Evolutionary conservation across 1,140 invertebrate species (phyloP), one percentile per base, ranked within the genome.

Genomic region (Apis dorsata): DNA sequence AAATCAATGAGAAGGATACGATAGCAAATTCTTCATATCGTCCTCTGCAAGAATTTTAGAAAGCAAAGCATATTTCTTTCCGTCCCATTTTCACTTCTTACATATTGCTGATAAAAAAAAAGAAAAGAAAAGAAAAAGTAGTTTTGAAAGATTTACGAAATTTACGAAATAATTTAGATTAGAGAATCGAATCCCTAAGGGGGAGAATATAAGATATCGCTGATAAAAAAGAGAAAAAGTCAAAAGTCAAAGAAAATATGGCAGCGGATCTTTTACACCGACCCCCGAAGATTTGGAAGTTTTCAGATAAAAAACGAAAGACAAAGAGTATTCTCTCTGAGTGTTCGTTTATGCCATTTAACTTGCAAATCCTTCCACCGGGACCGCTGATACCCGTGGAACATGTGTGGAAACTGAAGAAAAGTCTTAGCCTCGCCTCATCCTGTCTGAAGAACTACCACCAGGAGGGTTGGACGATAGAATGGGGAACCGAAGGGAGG

Each of bases 331-430:
- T 76, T 75, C 68, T 81, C 76, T 85, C 74, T 59, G 85, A 83
- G 87, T 73, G 84, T 88, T 89, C 91, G 87, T 89, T 91, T 92
- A 90, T 90, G 89, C 85, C 89, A 92, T 92, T 93, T 92, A 92
- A 92, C 92, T 92, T 92, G 91, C 89, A 93, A 93, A 93, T 92
- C 90, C 89, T 84, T 83, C 89, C 83, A 75, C 85, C 85, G 90
- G 90, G 87, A 89, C 85, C 66, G 79, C 80, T 87, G 90, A 90
- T 91, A 90, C 86, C 85, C 83, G 71, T 81, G 81, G 81, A 90
- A 89, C 90, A 90, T 91, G 88, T 91, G 91, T 91, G 91, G 79
- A 88, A 91, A 90, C 86, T 88, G 86, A 86, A 68, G 89, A 86
- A 89, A 88, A 87, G 86, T 82, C 86, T 85, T 80, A 83, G 82